Percentiles rank a stretch among this genome's conserved stretches.
Conservation (phyloP, 2,888 invertebrate species). For the Andrena bicolor region DNA sequence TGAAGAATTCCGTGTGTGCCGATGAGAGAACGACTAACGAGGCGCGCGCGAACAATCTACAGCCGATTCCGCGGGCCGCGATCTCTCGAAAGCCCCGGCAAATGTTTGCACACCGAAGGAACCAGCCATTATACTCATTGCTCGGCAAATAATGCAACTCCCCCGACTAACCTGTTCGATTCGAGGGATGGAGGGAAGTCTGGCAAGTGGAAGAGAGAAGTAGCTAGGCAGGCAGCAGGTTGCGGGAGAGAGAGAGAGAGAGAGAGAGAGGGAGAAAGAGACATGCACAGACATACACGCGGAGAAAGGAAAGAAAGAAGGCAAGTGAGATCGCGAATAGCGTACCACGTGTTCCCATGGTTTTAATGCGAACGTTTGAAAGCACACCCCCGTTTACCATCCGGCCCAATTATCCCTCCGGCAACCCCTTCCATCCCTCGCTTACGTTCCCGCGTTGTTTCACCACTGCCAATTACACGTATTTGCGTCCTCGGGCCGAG, state of each 20-base stretch:
- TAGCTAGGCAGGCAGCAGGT: background rate
- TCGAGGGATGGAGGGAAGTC: conserved; percentile 32
- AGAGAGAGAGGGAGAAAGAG: conserved; percentile 7
- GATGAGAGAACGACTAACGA: conserved; percentile 57
- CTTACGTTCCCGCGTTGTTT: conserved; percentile 59
- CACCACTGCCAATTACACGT: conserved; percentile 66
- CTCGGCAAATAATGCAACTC: conserved; percentile 77
- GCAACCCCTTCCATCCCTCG: conserved; percentile 53
- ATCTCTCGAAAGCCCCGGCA: conserved; percentile 62
- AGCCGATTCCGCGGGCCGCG: conserved; percentile 56
- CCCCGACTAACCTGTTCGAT: conserved; percentile 60
- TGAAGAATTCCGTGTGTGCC: conserved; percentile 51
- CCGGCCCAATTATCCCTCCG: conserved; percentile 79
- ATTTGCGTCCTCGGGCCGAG: conserved; percentile 60
- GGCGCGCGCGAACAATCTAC: conserved; percentile 58
- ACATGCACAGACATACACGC: background rate
- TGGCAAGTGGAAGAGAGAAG: background rate
- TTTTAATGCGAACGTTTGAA: conserved; percentile 66
- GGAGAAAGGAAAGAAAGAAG: conserved; percentile 1
- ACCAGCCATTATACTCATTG: conserved; percentile 71
- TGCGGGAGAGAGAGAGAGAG: conserved; percentile 10
- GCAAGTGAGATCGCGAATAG: conserved; percentile 29
- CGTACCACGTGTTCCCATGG: conserved; percentile 65
- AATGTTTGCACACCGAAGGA: conserved; percentile 68
- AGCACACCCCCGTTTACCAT: conserved; percentile 72